Base-by-base conservation (phyloP, 2,113 vertebrate genomes). In the Platanista minor region DNA sequence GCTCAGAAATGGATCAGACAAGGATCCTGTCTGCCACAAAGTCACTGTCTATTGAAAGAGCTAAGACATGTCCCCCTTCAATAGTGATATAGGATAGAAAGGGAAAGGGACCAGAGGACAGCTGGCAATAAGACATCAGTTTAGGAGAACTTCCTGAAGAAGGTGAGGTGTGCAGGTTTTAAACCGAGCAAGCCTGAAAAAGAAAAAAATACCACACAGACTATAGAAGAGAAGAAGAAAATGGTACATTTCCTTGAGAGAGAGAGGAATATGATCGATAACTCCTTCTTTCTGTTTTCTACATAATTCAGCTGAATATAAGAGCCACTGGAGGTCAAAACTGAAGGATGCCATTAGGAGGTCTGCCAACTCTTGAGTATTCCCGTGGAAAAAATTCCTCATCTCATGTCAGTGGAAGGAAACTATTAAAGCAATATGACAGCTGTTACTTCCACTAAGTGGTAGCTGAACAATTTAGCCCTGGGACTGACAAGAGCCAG, bases 201-300 rank as follows among this genome's bases (percentile, higher is more conserved):
- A 18, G n/a, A 21, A 11, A 39, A 11, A 46, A 57, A 62, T 1
- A 15, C 23, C 57, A 81, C 10, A 14, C 21, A 23, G 3, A 52
- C 39, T 52, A 52, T 13, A 43, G 13, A 87, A 87, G 36, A 66
- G 49, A 90, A 54, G 36, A 80, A 52, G 27, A 77, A 94, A 88
- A 46, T 5, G 15, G 18, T 27, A 23, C 3, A 1, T 71, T 77
- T 83, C 20, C 41, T 92, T 71, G 36, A 78, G 61, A 71, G 41
- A 20, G 41, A 67, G 39, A 62, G 36, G 27, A 23, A 4, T 57
- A 59, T 23, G 59, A 87, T 46, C 95, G 82, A 87, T 93, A 95
- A 94, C 94, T 97, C 97, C 90, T 98, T 93, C 96, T 98, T 96
- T 98, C 96, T 92, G 91, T 98, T 98, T 98, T 98, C 96, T 98